Evolutionary conservation across 2,888 invertebrate species (phyloP).

Genomic region (Sinotaia quadrata): DNA sequence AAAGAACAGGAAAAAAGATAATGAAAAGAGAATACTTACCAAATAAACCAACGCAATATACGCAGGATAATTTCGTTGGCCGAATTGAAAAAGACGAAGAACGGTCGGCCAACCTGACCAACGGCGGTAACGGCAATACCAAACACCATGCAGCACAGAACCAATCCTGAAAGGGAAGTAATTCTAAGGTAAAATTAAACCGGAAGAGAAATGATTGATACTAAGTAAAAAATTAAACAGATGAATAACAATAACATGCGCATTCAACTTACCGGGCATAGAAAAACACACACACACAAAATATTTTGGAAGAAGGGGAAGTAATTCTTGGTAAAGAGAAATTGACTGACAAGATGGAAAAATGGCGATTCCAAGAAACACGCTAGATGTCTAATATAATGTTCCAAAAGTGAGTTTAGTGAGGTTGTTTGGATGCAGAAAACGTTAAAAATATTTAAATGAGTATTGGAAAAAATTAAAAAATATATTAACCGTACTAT

Average conservation of each 20-base stretch:
- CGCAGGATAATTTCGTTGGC: slow-evolving; percentile 56
- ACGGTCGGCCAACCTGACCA: slow-evolving; percentile 52
- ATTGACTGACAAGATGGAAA: no score
- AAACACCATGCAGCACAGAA: slow-evolving; percentile 56
- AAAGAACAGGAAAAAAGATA: slow-evolving; percentile 3
- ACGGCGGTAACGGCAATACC: slow-evolving; percentile 54
- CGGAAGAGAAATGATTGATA: no score
- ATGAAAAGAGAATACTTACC: slow-evolving; percentile 46
- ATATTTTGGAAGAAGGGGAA: not conserved
- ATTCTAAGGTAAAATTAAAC: no score
- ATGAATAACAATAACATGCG: not conserved
- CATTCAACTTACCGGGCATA: not conserved
- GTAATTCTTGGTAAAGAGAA: no score
- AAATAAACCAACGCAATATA: slow-evolving; percentile 58
- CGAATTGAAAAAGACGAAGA: slow-evolving; percentile 57
- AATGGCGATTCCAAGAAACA: no score
- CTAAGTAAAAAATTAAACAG: no score
- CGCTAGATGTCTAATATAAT: no score
- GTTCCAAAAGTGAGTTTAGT: no score
- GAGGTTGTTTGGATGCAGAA: no score
- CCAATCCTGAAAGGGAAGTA: slow-evolving; percentile 54
- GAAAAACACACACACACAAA: not conserved
- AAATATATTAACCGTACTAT: no score
- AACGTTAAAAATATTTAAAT: no score
- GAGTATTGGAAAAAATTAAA: no score